These are phyloP conservation scores for Glaucidium brasilianum DNA, from an alignment of 2,113 vertebrate genomes.

Conservation along the genomic window DNA sequence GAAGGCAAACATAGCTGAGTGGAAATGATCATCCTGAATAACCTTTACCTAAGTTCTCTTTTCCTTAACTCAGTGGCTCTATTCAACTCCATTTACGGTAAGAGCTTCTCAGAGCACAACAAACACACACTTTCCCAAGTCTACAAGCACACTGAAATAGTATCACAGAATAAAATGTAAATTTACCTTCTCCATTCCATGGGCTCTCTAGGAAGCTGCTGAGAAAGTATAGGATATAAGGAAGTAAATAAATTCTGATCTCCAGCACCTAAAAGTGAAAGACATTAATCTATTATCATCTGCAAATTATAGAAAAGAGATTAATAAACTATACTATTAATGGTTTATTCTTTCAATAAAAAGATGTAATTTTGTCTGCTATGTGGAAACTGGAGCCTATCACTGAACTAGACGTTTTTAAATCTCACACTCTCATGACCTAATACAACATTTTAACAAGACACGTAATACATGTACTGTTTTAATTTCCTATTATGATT, in stretches of 20 bases:
- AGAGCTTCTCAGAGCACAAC: background rate
- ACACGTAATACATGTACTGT: background rate
- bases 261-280: conserved; percentile 85
- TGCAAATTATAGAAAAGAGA: background rate
- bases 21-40: background rate
- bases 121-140: background rate
- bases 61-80: background rate
- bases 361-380: background rate
- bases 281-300: background rate
- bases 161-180: background rate
- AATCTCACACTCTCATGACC: background rate
- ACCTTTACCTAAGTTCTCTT: background rate
- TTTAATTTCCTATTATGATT: background rate
- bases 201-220: conserved; percentile 93
- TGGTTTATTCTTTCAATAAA: background rate
- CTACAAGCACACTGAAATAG: background rate
- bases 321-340: background rate
- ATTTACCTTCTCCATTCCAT: conserved; percentile 96
- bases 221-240: conserved; percentile 87
- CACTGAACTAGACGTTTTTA: background rate
- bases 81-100: background rate
- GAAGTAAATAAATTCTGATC: conserved; percentile 92
- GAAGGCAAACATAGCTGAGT: background rate
- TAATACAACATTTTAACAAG: background rate
- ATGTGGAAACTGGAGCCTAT: background rate